phyloP scores from a whole-genome alignment of 2,797 vertebrate genomes.

The Enteromius mattozi region DNA sequence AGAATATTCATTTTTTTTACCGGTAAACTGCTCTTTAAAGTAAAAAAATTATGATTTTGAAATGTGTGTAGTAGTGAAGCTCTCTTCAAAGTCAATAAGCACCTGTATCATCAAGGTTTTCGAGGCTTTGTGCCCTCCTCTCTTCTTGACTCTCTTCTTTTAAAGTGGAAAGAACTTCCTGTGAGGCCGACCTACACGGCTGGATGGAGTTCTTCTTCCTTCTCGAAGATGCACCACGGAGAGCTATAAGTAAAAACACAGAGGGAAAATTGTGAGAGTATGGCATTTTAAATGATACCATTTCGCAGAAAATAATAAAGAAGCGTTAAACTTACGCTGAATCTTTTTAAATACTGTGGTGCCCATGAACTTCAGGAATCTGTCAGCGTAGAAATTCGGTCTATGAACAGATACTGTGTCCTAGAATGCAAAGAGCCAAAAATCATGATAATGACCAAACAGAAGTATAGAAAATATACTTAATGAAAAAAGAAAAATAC shows the following conservation, averaged over 20 bases:
- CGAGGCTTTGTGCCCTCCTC: conserved; percentile 86
- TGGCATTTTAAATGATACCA: background rate
- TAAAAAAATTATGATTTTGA: background rate
- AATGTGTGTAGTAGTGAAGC: background rate
- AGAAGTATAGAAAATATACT: background rate
- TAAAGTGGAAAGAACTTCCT: conserved; percentile 83
- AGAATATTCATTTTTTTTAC: background rate
- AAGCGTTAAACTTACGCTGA: conserved; percentile 79
- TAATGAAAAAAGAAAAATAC: conserved; percentile 50
- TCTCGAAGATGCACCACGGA: conserved; percentile 88
- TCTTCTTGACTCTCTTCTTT: conserved; percentile 84
- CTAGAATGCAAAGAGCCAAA: conserved; percentile 68
- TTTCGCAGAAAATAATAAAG: background rate
- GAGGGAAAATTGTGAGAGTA: background rate
- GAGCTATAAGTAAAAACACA: conserved; percentile 70
- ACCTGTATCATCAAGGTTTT: conserved; percentile 91
- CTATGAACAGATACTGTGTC: conserved; percentile 94
- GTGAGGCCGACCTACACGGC: conserved; percentile 84
- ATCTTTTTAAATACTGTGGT: conserved; percentile 91
- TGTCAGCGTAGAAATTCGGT: conserved; percentile 92
- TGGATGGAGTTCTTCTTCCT: conserved; percentile 85
- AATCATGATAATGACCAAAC: background rate
- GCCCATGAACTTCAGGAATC: conserved; percentile 96
- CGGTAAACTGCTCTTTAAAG: background rate
- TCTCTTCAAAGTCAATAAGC: conserved; percentile 32